Evolutionary conservation across 2,113 vertebrate species (phyloP).

Genomic region (Tautogolabrus adspersus): DNA sequence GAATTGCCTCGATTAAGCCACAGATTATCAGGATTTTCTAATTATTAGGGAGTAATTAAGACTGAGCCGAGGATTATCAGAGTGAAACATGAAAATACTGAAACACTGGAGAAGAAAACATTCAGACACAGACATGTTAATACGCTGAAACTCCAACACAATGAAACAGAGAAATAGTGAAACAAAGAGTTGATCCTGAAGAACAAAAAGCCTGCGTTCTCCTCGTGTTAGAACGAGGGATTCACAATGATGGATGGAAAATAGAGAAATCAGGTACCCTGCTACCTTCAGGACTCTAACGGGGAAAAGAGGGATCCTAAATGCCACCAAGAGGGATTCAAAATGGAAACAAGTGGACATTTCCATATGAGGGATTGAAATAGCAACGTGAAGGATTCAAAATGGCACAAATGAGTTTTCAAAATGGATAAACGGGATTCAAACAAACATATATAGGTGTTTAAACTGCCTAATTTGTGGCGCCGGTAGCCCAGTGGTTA

Average conservation of each 20-base stretch:
- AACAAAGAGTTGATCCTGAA: slow-evolving; percentile 18
- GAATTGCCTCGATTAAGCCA: slow-evolving; percentile 62
- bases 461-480: too few species aligned
- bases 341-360: too few species aligned
- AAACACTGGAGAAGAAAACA: slow-evolving; percentile 31
- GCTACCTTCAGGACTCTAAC: too few species aligned
- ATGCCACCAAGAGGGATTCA: too few species aligned
- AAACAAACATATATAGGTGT: too few species aligned
- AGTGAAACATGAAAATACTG: slow-evolving; percentile 47
- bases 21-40: slow-evolving; percentile 73
- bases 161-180: slow-evolving; percentile 10
- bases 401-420: not conserved
- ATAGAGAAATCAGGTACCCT: not conserved
- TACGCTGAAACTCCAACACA: slow-evolving; percentile 15
- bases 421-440: not conserved
- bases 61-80: slow-evolving; percentile 53
- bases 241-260: not conserved
- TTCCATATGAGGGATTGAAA: too few species aligned
- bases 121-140: slow-evolving; percentile 20
- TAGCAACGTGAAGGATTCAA: too few species aligned
- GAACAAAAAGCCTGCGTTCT: not conserved
- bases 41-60: slow-evolving; percentile 74
- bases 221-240: not conserved
- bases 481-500: too few species aligned
- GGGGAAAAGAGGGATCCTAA: not conserved